These are phyloP conservation scores for Pterois miles DNA, from an alignment of 2,797 vertebrate species.

Conservation along the genomic window DNA sequence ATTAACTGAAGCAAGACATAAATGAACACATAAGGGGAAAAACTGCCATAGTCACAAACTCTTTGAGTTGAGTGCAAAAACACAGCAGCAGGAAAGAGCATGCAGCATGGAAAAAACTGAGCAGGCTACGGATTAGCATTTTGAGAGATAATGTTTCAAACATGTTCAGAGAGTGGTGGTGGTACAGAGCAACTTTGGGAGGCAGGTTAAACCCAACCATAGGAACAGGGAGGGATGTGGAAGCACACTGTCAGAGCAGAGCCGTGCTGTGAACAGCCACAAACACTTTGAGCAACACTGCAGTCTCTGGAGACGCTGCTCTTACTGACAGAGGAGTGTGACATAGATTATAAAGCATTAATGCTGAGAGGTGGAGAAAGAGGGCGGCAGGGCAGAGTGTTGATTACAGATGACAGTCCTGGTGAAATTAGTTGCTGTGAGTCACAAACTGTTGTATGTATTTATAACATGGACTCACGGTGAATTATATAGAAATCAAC, in stretches of 20 bases:
- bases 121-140: not conserved
- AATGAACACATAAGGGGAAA: not conserved
- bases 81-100: not conserved
- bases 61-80: too few species aligned
- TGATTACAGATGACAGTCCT: slow-evolving; percentile 3
- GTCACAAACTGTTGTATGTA: not conserved
- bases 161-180: not conserved
- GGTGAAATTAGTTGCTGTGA: slow-evolving; percentile 4
- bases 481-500: not conserved
- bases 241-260: not conserved
- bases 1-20: not conserved
- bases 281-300: slow-evolving; percentile 16
- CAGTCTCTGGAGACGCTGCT: slow-evolving; percentile 8
- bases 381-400: not conserved
- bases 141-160: not conserved
- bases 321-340: slow-evolving; percentile 8
- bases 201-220: not conserved
- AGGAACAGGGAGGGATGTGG: not conserved
- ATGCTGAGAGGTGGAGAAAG: not conserved
- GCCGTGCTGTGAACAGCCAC: not conserved
- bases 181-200: slow-evolving; percentile 5
- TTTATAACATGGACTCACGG: not conserved
- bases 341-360: slow-evolving; percentile 12
- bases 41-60: not conserved
- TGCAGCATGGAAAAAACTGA: not conserved